Percentiles rank a stretch among this genome's conserved stretches.
Conservation (phyloP, 2,113 vertebrate genomes). For the Dromiciops gliroides region DNA sequence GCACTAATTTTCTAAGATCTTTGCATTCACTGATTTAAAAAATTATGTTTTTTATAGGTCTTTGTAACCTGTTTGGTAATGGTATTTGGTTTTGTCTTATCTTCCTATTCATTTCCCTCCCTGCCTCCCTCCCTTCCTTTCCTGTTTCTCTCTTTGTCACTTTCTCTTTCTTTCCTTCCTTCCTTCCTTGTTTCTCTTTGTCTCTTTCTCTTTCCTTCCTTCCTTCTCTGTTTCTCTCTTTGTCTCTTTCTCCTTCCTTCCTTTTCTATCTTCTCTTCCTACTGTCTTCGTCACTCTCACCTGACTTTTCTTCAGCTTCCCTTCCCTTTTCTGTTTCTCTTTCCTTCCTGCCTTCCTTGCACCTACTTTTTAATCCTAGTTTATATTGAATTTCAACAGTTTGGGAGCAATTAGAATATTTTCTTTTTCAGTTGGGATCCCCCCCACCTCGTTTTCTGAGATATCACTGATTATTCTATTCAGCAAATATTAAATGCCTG, state of each 20-base stretch:
- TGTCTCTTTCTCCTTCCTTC: too few species aligned
- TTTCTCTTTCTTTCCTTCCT: background rate
- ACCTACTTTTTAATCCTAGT: background rate
- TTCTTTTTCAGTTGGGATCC: background rate
- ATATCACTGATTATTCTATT: conserved; percentile 21
- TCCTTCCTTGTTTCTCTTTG: too few species aligned
- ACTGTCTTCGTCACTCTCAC: background rate
- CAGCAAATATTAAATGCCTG: conserved; percentile 21
- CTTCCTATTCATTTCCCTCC: conserved; percentile 12
- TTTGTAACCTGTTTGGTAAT: conserved; percentile 41
- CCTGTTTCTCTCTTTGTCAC: too few species aligned
- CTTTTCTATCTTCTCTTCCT: background rate
- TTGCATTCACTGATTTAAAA: conserved; percentile 47
- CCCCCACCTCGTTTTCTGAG: background rate
- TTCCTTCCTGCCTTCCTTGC: background rate
- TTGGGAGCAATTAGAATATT: conserved; percentile 56
- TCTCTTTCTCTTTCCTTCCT: too few species aligned
- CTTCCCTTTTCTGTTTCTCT: background rate
- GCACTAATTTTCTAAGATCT: conserved; percentile 49
- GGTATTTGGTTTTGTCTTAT: conserved; percentile 41
- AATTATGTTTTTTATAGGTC: conserved; percentile 52
- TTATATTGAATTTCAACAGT: background rate
- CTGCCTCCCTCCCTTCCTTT: background rate
- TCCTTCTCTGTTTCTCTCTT: too few species aligned
- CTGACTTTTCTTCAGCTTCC: background rate